Evolutionary conservation across 2,888 invertebrate species (phyloP), one percentile per base, ranked within the genome.

Genomic region (Pammene aurita): DNA sequence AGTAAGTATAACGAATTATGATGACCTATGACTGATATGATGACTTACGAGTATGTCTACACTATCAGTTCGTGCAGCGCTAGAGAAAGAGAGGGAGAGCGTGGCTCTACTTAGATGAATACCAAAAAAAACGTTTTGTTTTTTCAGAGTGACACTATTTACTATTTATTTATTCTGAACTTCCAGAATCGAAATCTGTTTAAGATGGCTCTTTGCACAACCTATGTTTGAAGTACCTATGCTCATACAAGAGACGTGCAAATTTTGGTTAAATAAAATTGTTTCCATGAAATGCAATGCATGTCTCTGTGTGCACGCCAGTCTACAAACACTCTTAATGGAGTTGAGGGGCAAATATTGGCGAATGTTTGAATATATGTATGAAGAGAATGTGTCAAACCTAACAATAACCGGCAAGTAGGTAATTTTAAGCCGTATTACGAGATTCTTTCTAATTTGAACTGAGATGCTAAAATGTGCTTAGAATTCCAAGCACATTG

Each of bases 281-380:
- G 46, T 46, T 56, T 46, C 46, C 48, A 56, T 56, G 65, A 65
- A 65, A 18, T 46, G 48, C 38, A 44, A 56, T 56, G 57, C 26
- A 56, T 46, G 64, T 64, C 55, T 55, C 38, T 48, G 65, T 65
- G 65, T 57, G 35, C 44, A 46, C 35, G 9, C 13, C 74, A 58
- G 71, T 73, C 42, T 56, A 74, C 76, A 81, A 80, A 82, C 67
- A 72, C 6, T 18, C 65, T 62, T 75, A 81, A 74, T 75, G 74
- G 73, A 72, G 72, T 71, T 67, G 72, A 57, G 56, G 56, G 55
- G 72, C 74, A 79, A 80, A 80, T 79, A 80, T 82, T 78, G 66
- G 74, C 73, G 35, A 68, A 16, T n/a, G n/a, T 41, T 26, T 56
- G 48, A 34, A 44, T 55, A 16, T 50, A 16, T 52, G 18, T 34